Evolutionary conservation across 2,113 vertebrate species (phyloP).

Genomic region (cat (Felis catus)): F.catus_Fca126_mat1.0 CM031417.1:16246501-16247000

Average conservation of each 20-base stretch:
- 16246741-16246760: constrained; percentile 78
- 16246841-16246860: neutral
- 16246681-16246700: constrained; percentile 79
- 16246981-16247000: neutral
- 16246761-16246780: constrained; percentile 77
- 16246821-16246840: neutral
- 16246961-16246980: neutral
- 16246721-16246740: constrained; percentile 80
- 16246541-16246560: constrained; percentile 82
- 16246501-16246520: constrained; percentile 73
- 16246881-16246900: neutral
- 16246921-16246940: neutral
- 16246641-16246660: constrained; percentile 83
- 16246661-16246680: constrained; percentile 81
- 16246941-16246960: neutral
- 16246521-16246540: constrained; percentile 83
- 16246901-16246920: neutral
- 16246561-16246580: constrained; percentile 83
- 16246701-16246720: constrained; percentile 80
- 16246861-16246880: neutral
- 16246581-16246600: constrained; percentile 82
- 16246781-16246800: constrained; percentile 16
- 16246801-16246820: neutral
- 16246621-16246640: constrained; percentile 81
- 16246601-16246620: constrained; percentile 82